These are phyloP conservation scores for Anguilla megastoma DNA, from an alignment of 2,797 vertebrate species.

Conservation along the genomic window DNA sequence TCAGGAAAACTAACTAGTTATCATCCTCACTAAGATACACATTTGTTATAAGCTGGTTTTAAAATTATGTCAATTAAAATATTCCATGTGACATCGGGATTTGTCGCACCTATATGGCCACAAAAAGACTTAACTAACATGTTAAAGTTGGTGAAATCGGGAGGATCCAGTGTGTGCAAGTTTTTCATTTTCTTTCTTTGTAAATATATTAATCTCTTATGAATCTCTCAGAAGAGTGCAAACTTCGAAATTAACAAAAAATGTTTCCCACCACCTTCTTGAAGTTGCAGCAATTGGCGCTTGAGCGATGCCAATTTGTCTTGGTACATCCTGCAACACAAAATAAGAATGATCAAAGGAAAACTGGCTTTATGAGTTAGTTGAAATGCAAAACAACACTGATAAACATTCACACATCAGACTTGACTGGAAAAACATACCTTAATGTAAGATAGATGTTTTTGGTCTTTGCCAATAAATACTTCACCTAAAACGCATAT, in stretches of 20 bases:
- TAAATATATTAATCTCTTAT: background rate
- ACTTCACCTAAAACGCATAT: background rate
- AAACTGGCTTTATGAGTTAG: background rate
- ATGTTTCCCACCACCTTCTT: constrained; percentile 80
- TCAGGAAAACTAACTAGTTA: background rate
- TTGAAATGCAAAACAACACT: background rate
- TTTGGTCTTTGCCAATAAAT: background rate
- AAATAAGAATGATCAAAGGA: background rate
- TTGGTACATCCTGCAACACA: constrained; percentile 89
- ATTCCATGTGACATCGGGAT: background rate
- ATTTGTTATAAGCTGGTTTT: background rate
- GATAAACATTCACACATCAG: background rate
- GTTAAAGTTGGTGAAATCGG: background rate
- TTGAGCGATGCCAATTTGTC: constrained; percentile 96
- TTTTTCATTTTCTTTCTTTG: background rate
- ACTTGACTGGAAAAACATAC: background rate
- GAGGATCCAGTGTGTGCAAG: background rate
- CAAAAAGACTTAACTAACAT: background rate
- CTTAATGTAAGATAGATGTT: background rate
- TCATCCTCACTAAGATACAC: background rate
- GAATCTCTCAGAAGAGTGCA: background rate
- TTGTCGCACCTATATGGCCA: background rate
- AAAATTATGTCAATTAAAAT: background rate
- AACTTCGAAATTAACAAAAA: background rate
- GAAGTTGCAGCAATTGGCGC: constrained; percentile 91